phyloP scores from a whole-genome alignment of 2,797 vertebrate genomes.

The Denticeps clupeoides region DNA sequence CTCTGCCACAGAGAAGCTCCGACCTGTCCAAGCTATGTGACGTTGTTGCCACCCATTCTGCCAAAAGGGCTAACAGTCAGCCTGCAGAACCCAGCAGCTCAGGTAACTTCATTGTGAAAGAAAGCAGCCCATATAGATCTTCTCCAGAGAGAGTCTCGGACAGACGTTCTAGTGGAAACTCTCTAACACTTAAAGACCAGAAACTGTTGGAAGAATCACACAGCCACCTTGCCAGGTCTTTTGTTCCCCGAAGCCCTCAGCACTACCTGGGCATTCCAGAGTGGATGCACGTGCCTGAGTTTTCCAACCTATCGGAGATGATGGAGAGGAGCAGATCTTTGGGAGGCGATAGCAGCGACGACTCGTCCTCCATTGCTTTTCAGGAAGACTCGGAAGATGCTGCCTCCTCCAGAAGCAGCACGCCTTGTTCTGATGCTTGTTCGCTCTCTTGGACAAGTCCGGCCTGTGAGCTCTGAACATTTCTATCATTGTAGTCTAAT shows the following conservation, averaged over 20 bases:
- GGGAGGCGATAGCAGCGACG: conserved; percentile 7
- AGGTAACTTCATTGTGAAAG: conserved; percentile 6
- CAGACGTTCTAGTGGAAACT: background rate
- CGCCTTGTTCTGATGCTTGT: conserved; percentile 23
- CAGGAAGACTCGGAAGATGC: conserved; percentile 14
- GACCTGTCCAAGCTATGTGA: conserved; percentile 1
- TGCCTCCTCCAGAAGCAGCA: conserved; percentile 29
- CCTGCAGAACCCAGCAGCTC: background rate
- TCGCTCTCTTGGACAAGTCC: conserved; percentile 41
- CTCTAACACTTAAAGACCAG: conserved; percentile 8
- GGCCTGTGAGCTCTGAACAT: conserved; percentile 46
- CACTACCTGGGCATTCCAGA: conserved; percentile 38
- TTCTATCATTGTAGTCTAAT: conserved; percentile 14
- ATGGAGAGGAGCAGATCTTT: conserved; percentile 4
- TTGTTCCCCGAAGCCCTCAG: conserved; percentile 35
- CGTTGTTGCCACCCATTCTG: background rate
- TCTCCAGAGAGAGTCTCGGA: too few species aligned
- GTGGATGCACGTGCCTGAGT: conserved; percentile 25
- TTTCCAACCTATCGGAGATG: conserved; percentile 12
- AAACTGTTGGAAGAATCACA: conserved; percentile 8
- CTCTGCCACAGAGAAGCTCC: background rate
- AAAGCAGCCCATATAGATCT: background rate
- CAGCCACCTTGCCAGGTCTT: conserved; percentile 31
- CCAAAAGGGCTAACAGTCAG: background rate
- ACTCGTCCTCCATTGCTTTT: conserved; percentile 13